A percentile compares a stretch with the other conserved stretches of the same genome.
These are phyloP conservation scores for Lepidochrysops patricia DNA, from an alignment of 2,888 invertebrate genomes.

Conservation along the genomic window DNA sequence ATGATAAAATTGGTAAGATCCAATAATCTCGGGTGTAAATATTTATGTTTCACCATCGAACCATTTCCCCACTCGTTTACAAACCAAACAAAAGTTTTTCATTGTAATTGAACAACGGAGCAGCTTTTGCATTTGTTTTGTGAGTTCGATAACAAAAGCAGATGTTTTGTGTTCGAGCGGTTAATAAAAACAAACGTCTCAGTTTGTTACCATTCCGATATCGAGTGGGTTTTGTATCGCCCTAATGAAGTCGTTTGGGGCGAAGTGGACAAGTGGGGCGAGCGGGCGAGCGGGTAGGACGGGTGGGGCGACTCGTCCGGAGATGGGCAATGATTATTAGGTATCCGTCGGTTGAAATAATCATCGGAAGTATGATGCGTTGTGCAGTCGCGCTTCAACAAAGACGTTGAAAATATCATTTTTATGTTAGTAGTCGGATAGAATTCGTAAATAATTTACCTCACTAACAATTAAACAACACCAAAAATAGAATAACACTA, in stretches of 20 bases:
- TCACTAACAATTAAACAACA: no score
- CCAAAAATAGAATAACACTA: no score
- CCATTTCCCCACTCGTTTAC: background rate
- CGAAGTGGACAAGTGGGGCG: background rate
- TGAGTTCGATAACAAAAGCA: conserved; percentile 1
- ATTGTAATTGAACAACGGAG: background rate
- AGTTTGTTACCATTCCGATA: background rate
- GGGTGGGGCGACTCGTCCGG: background rate
- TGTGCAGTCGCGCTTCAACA: background rate
- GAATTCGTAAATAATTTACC: no score
- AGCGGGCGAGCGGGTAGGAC: background rate
- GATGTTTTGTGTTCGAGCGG: background rate
- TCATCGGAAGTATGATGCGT: background rate
- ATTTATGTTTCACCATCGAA: background rate
- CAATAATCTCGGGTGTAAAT: background rate
- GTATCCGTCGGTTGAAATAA: background rate
- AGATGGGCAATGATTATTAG: background rate
- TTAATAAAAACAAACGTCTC: background rate
- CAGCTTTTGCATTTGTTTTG: background rate
- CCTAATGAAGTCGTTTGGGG: background rate
- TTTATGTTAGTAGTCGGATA: no score
- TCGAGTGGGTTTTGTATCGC: background rate
- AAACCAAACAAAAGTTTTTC: background rate
- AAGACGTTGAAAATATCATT: background rate
- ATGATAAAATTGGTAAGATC: no score